Evolutionary conservation across 2,113 vertebrate species (phyloP), one percentile per base, ranked within the genome.

Genomic region (Chloebia gouldiae): DNA sequence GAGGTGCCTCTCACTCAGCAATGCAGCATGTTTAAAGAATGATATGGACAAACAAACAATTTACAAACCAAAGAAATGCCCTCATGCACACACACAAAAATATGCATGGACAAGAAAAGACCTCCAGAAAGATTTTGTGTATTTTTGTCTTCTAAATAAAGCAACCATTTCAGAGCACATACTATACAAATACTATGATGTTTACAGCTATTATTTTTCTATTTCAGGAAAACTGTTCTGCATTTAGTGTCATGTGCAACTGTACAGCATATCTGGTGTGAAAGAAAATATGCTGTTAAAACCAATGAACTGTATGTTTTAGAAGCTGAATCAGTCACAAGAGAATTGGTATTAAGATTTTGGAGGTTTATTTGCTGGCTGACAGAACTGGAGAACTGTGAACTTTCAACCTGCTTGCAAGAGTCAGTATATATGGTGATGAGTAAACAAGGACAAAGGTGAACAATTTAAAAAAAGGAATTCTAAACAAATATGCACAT

Each of bases 201-300:
- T 83, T 96, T 86, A 81, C 64, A 86, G 66, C 28, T 63, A 21
- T 31, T 85, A 42, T 39, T 64, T 59, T 88, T 15, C 13, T 73
- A 35, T 78, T 90, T 90, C 44, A 83, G 72, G 75, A 77, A 63
- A 66, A 33, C 35, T n/a, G 12, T 60, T 93, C 53, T 63, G 56
- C 50, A 35, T 94, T 77, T 81, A 69, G 13, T 66, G 47, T 76
- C 47, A 54, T 50, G n/a, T 88, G 64, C 71, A 92, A 73, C 45
- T 37, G 39, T 37, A 61, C 24, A 61, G 59, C 19, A 8, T 93
- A 90, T 37, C 86, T 88, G 63, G 56, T 93, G 88, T 90, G 85
- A 96, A 92, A 73, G 51, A 77, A 90, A 94, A 94, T 60, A 44
- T 70, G 39, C 10, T 87, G 73, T 70, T 88, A 78, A 83, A 93